Evolutionary conservation across 2,888 invertebrate species (phyloP), one percentile per base, ranked within the genome.

Genomic region (Alsophila aescularia): DNA sequence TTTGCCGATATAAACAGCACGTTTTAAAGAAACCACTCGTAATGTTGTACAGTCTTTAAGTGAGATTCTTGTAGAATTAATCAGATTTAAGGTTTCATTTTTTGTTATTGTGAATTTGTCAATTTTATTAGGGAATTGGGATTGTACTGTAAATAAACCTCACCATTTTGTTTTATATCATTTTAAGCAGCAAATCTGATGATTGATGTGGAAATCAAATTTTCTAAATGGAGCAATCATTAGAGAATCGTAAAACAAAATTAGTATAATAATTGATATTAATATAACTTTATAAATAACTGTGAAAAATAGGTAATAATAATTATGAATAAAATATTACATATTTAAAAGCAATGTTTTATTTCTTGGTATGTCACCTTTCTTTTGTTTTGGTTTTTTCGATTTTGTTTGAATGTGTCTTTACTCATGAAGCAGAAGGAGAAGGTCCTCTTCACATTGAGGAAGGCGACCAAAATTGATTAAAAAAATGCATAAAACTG

Each of bases 61-160:
- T 79, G 85, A 88, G 84, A 89, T 88, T 89, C 79, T 83, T 88
- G 83, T 83, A 86, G 84, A 89, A 87, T 85, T 81, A 83, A 85
- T 86, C 89, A 86, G 83, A 86, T 87, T 84, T 85, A 89, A 81
- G 81, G 76, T 81, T 87, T 87, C 77, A 74, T 79, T 81, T 84
- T 91, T 93, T 93, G 90, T 93, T 93, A 92, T 85, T 93, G 93
- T 93, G 93, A 93, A 93, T 93, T 93, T 93, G 93, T 93, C 93
- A 93, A 93, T 93, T 93, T 93, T 42, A 93, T 93, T 93, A 93
- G 93, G 93, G 93, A 93, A 93, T 93, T 92, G 93, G 94, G 93
- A 93, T 93, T 87, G 93, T 93, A 93, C 92, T 93, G 93, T 93
- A 93, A 87, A 91, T 90, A 91, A 81, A 85, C 84, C 83, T 85